phyloP scores from a whole-genome alignment of 2,113 vertebrate species.

The Philantomba maxwellii region DNA sequence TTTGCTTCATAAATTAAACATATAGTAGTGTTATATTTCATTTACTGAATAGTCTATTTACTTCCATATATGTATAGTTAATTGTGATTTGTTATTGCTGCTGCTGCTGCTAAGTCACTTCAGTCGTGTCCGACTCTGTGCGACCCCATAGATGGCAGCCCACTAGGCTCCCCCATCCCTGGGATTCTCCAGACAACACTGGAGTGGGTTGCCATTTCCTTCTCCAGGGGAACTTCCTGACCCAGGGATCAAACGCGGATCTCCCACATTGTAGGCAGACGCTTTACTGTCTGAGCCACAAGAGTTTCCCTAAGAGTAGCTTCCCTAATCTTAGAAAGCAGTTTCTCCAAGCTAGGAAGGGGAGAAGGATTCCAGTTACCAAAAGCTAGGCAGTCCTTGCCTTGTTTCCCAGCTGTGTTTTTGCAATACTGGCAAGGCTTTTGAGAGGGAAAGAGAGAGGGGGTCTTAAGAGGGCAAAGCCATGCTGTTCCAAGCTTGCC shows the following conservation, averaged over 20 bases:
- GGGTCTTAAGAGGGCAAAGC: neutral
- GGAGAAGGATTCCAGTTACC: neutral
- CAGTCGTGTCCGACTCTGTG: no score
- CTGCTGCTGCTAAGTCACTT: no score
- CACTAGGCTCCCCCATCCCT: no score
- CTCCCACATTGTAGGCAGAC: no score
- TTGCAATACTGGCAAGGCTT: neutral
- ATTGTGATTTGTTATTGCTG: neutral
- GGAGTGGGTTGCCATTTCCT: neutral
- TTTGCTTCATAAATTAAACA: neutral
- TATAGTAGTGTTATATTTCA: neutral
- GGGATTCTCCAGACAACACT: no score
- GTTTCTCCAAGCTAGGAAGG: neutral
- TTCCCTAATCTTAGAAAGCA: neutral
- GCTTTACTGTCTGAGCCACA: no score
- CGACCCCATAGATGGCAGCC: no score
- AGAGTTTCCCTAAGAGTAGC: neutral
- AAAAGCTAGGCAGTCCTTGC: neutral
- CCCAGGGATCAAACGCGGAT: no score
- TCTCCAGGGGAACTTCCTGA: neutral
- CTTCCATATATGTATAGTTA: neutral
- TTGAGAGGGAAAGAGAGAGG: neutral
- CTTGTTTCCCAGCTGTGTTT: neutral
- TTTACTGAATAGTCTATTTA: neutral
- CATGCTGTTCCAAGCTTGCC: neutral